These are phyloP conservation scores for Pelmatolapia mariae DNA, from an alignment of 2,113 vertebrate species.

Conservation along the genomic window DNA sequence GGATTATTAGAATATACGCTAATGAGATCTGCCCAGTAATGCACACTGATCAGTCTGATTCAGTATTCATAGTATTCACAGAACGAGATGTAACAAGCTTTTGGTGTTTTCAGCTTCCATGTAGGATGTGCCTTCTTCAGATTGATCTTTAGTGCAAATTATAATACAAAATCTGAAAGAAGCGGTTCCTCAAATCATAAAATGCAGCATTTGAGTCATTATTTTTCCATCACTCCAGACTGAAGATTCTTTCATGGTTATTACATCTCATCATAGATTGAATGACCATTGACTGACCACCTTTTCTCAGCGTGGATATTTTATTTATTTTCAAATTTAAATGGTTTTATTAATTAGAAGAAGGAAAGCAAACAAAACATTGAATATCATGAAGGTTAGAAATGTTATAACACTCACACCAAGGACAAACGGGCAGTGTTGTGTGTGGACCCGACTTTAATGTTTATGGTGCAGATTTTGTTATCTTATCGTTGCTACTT, in stretches of 20 bases:
- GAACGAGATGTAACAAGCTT: background rate
- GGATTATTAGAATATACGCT: background rate
- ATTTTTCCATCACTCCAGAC: background rate
- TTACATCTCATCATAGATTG: background rate
- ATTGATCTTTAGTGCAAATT: background rate
- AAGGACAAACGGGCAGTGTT: background rate
- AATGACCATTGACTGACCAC: accelerated
- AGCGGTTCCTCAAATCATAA: background rate
- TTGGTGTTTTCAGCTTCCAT: background rate
- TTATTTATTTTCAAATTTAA: background rate
- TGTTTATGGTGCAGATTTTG: background rate
- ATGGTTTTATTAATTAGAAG: background rate
- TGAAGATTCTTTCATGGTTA: background rate
- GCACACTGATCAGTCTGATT: background rate
- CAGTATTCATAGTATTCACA: background rate
- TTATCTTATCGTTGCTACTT: background rate
- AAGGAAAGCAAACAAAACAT: background rate
- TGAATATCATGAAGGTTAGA: background rate
- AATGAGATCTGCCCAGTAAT: background rate
- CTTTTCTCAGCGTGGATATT: background rate
- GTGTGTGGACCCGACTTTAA: background rate
- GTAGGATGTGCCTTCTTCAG: accelerated
- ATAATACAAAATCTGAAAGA: background rate
- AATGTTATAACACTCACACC: background rate
- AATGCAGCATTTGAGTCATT: background rate